Percentiles rank a stretch among this genome's conserved stretches.
Evolutionary conservation across 2,797 vertebrate species (phyloP).

Genomic region (Sarcoramphus papa): DNA sequence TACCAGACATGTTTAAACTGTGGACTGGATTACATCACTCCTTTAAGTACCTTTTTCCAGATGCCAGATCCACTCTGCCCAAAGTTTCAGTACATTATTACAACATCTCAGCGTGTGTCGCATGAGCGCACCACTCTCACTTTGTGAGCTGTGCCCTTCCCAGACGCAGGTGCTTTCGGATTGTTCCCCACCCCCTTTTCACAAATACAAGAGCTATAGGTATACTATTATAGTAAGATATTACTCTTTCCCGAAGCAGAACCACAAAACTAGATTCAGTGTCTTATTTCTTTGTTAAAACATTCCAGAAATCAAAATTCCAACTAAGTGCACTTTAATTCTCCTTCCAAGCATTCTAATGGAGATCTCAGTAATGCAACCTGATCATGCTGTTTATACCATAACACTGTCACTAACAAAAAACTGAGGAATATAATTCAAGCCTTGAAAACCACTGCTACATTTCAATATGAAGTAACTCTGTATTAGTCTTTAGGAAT

Average conservation of each 20-base stretch:
- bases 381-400: rapidly evolving
- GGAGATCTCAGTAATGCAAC: neutral
- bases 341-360: neutral
- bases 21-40: neutral
- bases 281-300: neutral
- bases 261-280: neutral
- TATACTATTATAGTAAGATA: rapidly evolving
- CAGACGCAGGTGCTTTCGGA: neutral
- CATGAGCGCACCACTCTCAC: neutral
- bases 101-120: rapidly evolving
- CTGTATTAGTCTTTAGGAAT: neutral
- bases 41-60: neutral
- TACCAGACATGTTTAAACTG: neutral
- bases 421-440: neutral
- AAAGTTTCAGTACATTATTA: neutral
- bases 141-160: neutral
- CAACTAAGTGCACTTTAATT: neutral
- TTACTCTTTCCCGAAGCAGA: neutral
- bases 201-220: neutral
- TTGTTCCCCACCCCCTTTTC: neutral
- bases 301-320: neutral
- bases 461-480: neutral
- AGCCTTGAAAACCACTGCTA: neutral
- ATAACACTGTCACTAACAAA: neutral
- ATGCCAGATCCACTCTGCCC: neutral